Evolutionary conservation across 2,888 invertebrate genomes (phyloP), one percentile per base, ranked within the genome.

Genomic region (Helicoverpa assulta): DNA sequence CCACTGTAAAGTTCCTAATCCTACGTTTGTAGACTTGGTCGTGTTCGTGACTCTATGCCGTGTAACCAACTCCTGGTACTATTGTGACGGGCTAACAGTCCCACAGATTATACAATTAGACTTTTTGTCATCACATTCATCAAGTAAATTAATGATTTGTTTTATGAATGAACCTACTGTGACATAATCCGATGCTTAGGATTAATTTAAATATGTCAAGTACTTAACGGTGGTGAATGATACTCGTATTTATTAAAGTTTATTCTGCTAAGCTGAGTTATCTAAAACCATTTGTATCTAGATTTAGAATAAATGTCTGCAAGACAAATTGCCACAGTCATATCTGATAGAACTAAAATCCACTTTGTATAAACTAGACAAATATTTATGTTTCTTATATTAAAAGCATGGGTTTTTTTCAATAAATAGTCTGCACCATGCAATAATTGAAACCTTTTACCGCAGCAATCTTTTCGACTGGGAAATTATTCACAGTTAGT

Each of bases 81-180:
- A 71, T 78, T 81, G 67, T 81, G 66, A 70, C 43, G 26, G 65
- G 52, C 67, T 61, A 29, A 62, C 71, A 78, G 64, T 67, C 67
- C 58, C 73, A 78, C 62, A 67, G 62, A 62, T 73, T 78, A 70
- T 69, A 77, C 73, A 81, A 78, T 73, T 78, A 78, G 33, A 50
- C 64, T 70, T 81, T 78, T 81, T 79, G 81, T 78, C 73, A 65
- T 40, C 55, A 69, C 53, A 77, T 70, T 73, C 40, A 73, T 81
- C 26, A 70, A 64, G 55, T 62, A 60, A 81, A 70, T 81, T 81
- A 70, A 73, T 73, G 14, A 65, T 65, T 64, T 73, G 33, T 64
- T 75, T 68, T 52, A 70, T 75, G 57, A 79, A 69, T 69, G 51
- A 57, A 67, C 59, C 12, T 53, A 55, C 16, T 16, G 26, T 37